Evolutionary conservation across 2,113 vertebrate genomes (phyloP).

Genomic region (Silurus meridionalis): DNA sequence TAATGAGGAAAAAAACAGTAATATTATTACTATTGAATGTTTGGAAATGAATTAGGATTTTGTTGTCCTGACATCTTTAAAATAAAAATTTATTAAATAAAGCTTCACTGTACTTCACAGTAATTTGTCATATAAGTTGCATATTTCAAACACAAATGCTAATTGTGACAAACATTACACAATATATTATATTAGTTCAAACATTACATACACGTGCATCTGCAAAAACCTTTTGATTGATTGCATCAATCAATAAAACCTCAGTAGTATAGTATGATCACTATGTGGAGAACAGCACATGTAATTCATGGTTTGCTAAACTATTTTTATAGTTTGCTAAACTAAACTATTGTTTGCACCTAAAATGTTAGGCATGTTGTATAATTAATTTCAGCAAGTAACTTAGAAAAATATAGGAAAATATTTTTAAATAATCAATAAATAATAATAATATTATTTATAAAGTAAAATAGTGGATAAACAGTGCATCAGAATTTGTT

Average conservation of each 20-base stretch:
- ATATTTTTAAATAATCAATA: too few relatives aligned
- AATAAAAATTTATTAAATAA: neutral
- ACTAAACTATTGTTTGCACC: neutral
- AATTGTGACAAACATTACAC: constrained; percentile 29
- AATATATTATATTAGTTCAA: constrained; percentile 31
- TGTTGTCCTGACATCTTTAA: constrained; percentile 37
- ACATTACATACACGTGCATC: constrained; percentile 21
- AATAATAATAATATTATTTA: too few relatives aligned
- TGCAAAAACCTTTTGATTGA: constrained; percentile 18
- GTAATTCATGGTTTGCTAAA: neutral
- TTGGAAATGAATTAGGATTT: constrained; percentile 27
- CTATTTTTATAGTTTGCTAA: neutral
- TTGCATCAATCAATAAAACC: neutral
- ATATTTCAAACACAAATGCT: constrained; percentile 43
- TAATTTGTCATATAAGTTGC: constrained; percentile 46
- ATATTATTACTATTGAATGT: constrained; percentile 1
- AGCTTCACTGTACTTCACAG: constrained; percentile 31
- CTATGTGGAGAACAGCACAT: neutral
- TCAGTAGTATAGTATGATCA: neutral
- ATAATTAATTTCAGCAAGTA: too few relatives aligned
- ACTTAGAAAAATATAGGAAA: too few relatives aligned
- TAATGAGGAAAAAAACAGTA: constrained; percentile 15
- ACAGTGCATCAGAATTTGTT: too few relatives aligned
- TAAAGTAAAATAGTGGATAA: too few relatives aligned
- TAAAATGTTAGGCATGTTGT: neutral